Base-by-base conservation (phyloP, 1,140 invertebrate genomes). In the Cotesia chilonis region DNA sequence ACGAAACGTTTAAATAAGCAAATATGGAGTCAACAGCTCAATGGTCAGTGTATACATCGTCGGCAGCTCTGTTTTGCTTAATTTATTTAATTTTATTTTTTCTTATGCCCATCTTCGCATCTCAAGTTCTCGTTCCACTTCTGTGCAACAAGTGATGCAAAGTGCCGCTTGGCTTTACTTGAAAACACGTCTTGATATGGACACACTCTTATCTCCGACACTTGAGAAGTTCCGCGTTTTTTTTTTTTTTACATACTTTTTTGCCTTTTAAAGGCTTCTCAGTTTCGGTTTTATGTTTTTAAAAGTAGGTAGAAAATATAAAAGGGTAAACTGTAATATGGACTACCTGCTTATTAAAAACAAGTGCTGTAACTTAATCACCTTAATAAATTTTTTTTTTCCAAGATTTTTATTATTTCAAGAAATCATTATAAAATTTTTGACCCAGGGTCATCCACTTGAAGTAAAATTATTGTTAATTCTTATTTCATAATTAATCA, bases 131-230 rank as follows among this genome's bases (percentile, higher is more conserved):
- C 20, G 28, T 59, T 59, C 57, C 57, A 59, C 57, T 59, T 59
- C 57, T 20, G 57, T 59, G 57, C 57, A 59, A 28, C 57, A 59
- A 59, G 14, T 28, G 20, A 59, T 20, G 57, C 20, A 47, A 47
- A 47, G 57, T 20, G 20, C 57, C 57, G 57, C 14, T 17, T 59
- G 57, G 41, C 41, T 47, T 47, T 47, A 47, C 57, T 59, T 59
- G 57, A 28, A 59, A 59, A 28, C 57, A 59, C 57, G 57, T 59
- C 57, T 59, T 59, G 57, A 59, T 59, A 59, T 59, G 57, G 57
- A 59, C 57, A 59, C 57, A 28, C 57, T 59, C 57, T 59, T 59
- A 59, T 59, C 57, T 59, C 57, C 57, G 57, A 59, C 57, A 59
- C 57, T 59, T 59, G 57, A 59, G 57, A 20, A 59, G 57, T 59